phyloP scores from a whole-genome alignment of 2,113 vertebrate species.

The Symphodus melops region DNA sequence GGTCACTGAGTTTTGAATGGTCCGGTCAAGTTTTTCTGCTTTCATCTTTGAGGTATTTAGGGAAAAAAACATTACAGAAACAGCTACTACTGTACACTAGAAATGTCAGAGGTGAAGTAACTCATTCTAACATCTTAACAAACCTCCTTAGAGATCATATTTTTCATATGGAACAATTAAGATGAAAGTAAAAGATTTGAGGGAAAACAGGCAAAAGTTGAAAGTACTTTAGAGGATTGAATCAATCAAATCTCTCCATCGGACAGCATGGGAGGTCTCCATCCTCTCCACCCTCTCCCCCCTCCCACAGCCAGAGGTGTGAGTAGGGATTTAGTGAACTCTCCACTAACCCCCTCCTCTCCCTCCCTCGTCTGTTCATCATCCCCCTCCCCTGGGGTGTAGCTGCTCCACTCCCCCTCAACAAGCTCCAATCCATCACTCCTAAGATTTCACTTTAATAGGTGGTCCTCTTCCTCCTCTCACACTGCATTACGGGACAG shows the following conservation, averaged over 20 bases:
- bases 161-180: constrained; percentile 29
- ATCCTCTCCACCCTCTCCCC: constrained; percentile 50
- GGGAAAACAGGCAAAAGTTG: constrained; percentile 62
- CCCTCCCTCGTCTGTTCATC: constrained; percentile 56
- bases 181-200: constrained; percentile 59
- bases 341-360: constrained; percentile 12
- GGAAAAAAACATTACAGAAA: constrained; percentile 22
- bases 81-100: background rate
- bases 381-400: constrained; percentile 70
- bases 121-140: constrained; percentile 8
- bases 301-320: constrained; percentile 68
- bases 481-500: constrained; percentile 69
- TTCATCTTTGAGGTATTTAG: constrained; percentile 39
- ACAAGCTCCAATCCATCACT: constrained; percentile 82
- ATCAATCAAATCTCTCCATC: constrained; percentile 50
- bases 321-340: constrained; percentile 70
- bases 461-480: constrained; percentile 79
- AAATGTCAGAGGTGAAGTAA: background rate
- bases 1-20: constrained; percentile 16
- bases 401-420: constrained; percentile 67
- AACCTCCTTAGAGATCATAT: constrained; percentile 5
- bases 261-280: constrained; percentile 76
- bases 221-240: constrained; percentile 53
- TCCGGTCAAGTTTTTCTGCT: constrained; percentile 12
- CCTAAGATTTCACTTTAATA: constrained; percentile 82